Evolutionary conservation across 2,113 vertebrate species (phyloP), one percentile per base, ranked within the genome.

Genomic region (Austrofundulus limnaeus): DNA sequence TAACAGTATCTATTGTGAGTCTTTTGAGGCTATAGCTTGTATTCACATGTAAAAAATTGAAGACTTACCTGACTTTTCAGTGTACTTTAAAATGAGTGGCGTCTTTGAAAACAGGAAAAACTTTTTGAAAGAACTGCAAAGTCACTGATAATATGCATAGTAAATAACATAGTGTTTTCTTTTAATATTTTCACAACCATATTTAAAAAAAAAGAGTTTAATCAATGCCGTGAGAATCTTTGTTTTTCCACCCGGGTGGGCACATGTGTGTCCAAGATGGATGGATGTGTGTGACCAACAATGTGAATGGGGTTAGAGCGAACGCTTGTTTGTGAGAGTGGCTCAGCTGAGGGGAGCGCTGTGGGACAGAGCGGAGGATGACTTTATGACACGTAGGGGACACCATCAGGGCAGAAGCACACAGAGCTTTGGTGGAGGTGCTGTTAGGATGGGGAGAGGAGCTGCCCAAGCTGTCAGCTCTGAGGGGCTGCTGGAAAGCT

Each of bases 401-500:
- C 76, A 74, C 80, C 72, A 78, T 78, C 69, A 81, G 72, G 81
- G 70, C 65, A 52, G 77, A 61, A 66, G 72, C 64, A 80, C 69
- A 84, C 78, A 77, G 76, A 70, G 78, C 57, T 63, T 45, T 34
- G 72, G 73, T 38, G 75, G 81, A 77, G 78, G 70, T 55, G 64
- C 60, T 58, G 72, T 66, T 59, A 75, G 72, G 51, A 50, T 54
- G 80, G 66, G 76, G 80, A 71, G 83, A 63, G 72, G 83, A 80
- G 65, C 84, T 79, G 80, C 76, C 77, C 82, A 77, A 86, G 83
- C 89, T 90, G 90, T 91, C 89, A 92, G 87, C 83, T 84, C 90
- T 88, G 85, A 86, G 88, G 77, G 75, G 86, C 86, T 84, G 83
- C 41, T 74, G 90, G 92, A 92, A 93, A 82, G 75, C 93, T 72